Evolutionary conservation across 2,888 invertebrate species (phyloP).

Genomic region (Apamea monoglypha): DNA sequence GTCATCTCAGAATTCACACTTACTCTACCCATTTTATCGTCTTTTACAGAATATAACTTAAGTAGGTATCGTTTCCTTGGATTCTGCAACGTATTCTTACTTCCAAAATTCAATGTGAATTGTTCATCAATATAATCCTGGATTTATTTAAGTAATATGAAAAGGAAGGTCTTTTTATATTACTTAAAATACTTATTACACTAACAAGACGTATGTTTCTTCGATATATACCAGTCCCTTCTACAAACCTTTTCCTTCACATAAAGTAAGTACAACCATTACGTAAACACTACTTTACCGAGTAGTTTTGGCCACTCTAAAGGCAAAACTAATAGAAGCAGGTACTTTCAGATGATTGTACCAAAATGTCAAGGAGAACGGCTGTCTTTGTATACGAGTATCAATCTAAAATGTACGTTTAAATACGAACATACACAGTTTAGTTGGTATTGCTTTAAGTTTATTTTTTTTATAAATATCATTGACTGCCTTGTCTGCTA

Average conservation of each 20-base stretch:
- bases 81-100: too few species aligned
- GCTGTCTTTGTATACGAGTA: conserved; percentile 13
- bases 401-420: neutral
- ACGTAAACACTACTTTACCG: neutral
- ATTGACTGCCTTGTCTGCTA: too few species aligned
- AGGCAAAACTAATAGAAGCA: conserved; percentile 12
- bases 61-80: too few species aligned
- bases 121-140: too few species aligned
- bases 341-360: conserved; percentile 31
- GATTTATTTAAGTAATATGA: too few species aligned
- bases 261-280: neutral
- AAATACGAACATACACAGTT: neutral
- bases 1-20: too few species aligned
- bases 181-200: too few species aligned
- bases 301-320: conserved; percentile 14
- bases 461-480: neutral
- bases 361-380: conserved; percentile 49
- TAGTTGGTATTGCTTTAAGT: neutral
- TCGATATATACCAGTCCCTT: neutral
- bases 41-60: too few species aligned
- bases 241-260: neutral
- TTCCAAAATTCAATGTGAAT: too few species aligned
- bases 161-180: too few species aligned
- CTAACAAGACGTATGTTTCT: neutral
- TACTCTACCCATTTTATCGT: too few species aligned